phyloP scores from a whole-genome alignment of 2,113 vertebrate genomes.

The Campylomormyrus tamandua region DNA sequence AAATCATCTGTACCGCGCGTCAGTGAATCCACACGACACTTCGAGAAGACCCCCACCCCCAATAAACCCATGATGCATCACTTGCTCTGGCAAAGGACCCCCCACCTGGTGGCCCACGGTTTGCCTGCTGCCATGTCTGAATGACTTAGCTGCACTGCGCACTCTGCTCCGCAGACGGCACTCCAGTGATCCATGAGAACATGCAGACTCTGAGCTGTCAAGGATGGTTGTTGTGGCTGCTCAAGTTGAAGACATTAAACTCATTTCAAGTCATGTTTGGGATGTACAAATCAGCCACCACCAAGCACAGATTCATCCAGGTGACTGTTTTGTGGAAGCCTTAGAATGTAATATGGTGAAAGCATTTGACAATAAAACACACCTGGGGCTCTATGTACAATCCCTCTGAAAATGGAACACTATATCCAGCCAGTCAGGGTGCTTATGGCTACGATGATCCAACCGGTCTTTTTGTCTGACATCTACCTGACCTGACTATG shows the following conservation, averaged over 20 bases:
- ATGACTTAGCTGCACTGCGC: background rate
- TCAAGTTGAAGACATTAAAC: background rate
- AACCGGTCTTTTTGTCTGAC: background rate
- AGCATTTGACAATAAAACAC: background rate
- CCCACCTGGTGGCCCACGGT: background rate
- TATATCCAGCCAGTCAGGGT: background rate
- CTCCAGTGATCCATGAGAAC: background rate
- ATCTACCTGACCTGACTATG: background rate
- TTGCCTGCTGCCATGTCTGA: background rate
- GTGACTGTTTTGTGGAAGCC: background rate
- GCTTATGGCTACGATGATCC: background rate
- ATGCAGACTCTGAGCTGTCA: background rate
- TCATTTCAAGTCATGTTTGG: background rate
- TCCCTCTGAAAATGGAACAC: background rate
- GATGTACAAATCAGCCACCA: background rate
- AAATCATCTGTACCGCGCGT: background rate
- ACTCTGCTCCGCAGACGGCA: background rate
- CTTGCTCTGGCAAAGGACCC: background rate
- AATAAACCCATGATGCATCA: background rate
- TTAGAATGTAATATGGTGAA: background rate
- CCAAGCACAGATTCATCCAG: background rate
- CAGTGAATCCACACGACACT: background rate
- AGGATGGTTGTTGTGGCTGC: background rate
- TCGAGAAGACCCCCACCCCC: background rate
- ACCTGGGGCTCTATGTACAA: background rate